Evolutionary conservation across 1,140 invertebrate species (phyloP), one percentile per base, ranked within the genome.

Genomic region (Gerris buenoi): DNA sequence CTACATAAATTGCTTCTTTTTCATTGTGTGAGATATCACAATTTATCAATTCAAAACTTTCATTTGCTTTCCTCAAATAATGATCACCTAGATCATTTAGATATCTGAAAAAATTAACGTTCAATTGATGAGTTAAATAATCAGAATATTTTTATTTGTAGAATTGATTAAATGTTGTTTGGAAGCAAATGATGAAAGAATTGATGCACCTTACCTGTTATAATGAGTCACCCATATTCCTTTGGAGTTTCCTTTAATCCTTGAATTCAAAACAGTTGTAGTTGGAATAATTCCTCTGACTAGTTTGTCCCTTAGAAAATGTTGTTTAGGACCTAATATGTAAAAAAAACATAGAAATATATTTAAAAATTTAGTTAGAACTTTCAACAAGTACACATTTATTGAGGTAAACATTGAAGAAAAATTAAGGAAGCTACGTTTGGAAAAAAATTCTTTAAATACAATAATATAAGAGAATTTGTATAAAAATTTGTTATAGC

Each of bases 161-260:
- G 18, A 10, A 46, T 18, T 46, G n/a, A n/a, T n/a, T n/a, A n/a
- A n/a, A n/a, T n/a, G n/a, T n/a, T n/a, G n/a, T n/a, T n/a, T n/a
- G n/a, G n/a, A n/a, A n/a, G n/a, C n/a, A n/a, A n/a, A n/a, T n/a
- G n/a, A n/a, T n/a, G n/a, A n/a, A n/a, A n/a, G n/a, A n/a, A n/a
- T n/a, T n/a, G n/a, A n/a, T n/a, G n/a, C n/a, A n/a, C n/a, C n/a
- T n/a, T n/a, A 79, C 75, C 80, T 82, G 77, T 97, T 97, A 74
- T 97, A 98, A 75, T 93, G 95, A 1, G 87, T 85, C 0, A 87
- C 87, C 25, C 88, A 84, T 26, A 97, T 80, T 14, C 95, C 95
- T 72, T 85, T 81, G 0, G 84, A 81, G 73, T 97, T 97, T 64
- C 85, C 82, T 73, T 85, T 85, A 25, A 97, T 89, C 76, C 85